Base-by-base conservation (phyloP, 2,113 vertebrate species). In the Onychorhynchus coronatus region DNA sequence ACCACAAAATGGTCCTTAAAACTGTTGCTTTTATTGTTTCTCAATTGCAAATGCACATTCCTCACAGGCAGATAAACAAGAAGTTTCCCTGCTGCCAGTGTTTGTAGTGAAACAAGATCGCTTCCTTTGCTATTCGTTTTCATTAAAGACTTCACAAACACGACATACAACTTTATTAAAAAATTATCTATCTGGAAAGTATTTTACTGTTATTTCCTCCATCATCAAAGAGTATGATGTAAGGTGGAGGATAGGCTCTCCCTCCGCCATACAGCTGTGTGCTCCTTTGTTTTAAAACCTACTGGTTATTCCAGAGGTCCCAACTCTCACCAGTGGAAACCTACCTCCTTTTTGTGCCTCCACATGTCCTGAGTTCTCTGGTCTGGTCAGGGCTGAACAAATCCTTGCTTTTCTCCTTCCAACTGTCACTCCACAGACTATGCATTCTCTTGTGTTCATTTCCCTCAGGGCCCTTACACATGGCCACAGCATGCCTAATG, bases 211-310 rank as follows among this genome's bases (percentile, higher is more conserved):
- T 47, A 19, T 49, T 87, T 65, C 39, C 15, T 78, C n/a, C 25
- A 16, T 11, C 44, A 14, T 53, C 72, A 35, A 53, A 78, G 33
- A 46, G 25, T 28, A 6, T 24, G 66, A 47, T 52, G 71, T 37
- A 58, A 25, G 5, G 67, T 55, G 44, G 37, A 83, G 49, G 39
- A 19, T 25, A 28, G 15, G 19, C 31, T 89, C 30, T 71, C 7
- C 24, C 7, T 8, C 15, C 1, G 4, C 4, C 9, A 8, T n/a
- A 35, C 0, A 2, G 4, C 31, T 53, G 6, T 50, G 22, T 75
- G 20, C 27, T 68, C 27, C 12, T 47, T 42, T 55, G n/a, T 20
- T 44, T 82, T 66, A 62, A 88, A 80, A 75, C 22, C 63, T 35
- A 2, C 30, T 28, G 12, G 55, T 68, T 63, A 37, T 21, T 70